Evolutionary conservation across 1,140 invertebrate species (phyloP), one percentile per base, ranked within the genome.

Genomic region (Euglossa dilemma): DNA sequence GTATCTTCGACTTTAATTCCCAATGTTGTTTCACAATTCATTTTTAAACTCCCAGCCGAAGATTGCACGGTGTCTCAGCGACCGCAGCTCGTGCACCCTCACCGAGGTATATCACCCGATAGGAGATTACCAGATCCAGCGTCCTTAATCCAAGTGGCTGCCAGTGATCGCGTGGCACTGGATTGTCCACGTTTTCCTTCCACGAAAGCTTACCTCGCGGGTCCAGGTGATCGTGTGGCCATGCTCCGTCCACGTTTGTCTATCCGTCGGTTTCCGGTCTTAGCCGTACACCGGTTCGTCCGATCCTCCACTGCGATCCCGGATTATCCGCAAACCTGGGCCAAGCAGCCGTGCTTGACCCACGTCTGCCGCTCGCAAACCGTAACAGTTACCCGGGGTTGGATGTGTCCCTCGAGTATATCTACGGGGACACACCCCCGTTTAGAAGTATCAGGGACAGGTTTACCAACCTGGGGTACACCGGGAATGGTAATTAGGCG

Each of bases 151-250:
- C 20, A 66, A 25, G 36, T 43, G 63, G 63, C 63, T 43, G 6
- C 2, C 20, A 23, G 20, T 23, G 63, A 43, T 66, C 28, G 18
- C 16, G 28, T 12, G 8, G 18, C 63, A 66, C 63, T 43, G 63
- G 63, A 36, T 66, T 43, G 63, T 66, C 36, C 18, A 66, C 63
- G 20, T 66, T 66, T 66, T 66, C 63, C 63, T 66, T 43, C 23
- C 20, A 23, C 36, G 36, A 20, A 12, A 43, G 63, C 36, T 23
- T 23, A 66, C 20, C 63, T 43, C 36, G 28, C 20, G 18, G 63
- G 18, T 64, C 9, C 36, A 36, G 20, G 63, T 66, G 20, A 66
- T 66, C 36, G 47, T 12, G 8, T 9, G 47, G 8, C 8, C 12
- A n/a, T 6, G 63, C 20, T 64, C 43, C 36, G 36, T 64, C 28